Percentiles rank a stretch among this genome's conserved stretches.
Conservation (phyloP, 2,888 invertebrate genomes). For the Lottia gigantea region DNA sequence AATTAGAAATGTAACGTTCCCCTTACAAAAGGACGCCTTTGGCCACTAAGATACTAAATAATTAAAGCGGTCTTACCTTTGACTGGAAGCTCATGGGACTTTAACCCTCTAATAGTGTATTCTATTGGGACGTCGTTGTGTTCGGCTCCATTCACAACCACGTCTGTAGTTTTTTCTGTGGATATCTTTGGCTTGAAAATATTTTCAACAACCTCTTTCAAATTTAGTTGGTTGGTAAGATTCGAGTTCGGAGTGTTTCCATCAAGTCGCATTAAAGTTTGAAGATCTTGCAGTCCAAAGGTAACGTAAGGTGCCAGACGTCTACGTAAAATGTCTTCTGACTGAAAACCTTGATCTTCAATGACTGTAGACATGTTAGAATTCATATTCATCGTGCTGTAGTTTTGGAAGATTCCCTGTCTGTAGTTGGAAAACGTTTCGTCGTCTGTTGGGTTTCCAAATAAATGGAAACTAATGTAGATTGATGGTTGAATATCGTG, state of each 20-base stretch:
- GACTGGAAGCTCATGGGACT: constrained; percentile 33
- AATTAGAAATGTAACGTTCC: too few species aligned
- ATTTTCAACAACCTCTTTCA: constrained; percentile 7
- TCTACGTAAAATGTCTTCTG: constrained; percentile 21
- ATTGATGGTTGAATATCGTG: too few species aligned
- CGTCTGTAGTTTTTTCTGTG: background rate
- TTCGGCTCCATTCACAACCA: constrained; percentile 19
- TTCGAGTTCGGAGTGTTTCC: constrained; percentile 5
- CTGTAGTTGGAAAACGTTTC: background rate
- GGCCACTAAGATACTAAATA: too few species aligned
- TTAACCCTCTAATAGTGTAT: constrained; percentile 26
- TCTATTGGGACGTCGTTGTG: constrained; percentile 23
- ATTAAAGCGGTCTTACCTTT: constrained; percentile 26
- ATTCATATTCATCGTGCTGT: background rate
- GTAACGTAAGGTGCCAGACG: constrained; percentile 37
- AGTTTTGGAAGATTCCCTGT: background rate
- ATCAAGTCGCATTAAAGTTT: constrained; percentile 5
- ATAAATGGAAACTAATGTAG: too few species aligned
- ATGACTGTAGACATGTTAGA: background rate
- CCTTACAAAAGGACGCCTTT: too few species aligned
- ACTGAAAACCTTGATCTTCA: background rate
- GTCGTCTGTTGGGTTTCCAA: too few species aligned
- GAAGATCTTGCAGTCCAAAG: constrained; percentile 29
- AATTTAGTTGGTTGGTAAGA: background rate
- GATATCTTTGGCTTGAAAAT: background rate